phyloP scores from a whole-genome alignment of 2,888 invertebrate genomes.

The Dryocosmus kuriphilus region DNA sequence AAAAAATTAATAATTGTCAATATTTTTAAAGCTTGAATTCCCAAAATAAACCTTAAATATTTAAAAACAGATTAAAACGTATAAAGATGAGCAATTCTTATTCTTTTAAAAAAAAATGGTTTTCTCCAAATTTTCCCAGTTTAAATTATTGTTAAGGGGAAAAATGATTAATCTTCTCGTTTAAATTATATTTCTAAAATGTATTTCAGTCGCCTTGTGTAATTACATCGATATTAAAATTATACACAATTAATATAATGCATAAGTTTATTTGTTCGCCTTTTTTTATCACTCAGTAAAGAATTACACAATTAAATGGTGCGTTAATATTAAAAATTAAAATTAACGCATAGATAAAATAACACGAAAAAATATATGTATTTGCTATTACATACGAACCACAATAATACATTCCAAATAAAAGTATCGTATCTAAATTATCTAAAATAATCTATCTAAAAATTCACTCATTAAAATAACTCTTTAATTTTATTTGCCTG shows the following conservation, averaged over 20 bases:
- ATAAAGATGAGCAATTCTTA: too few relatives aligned
- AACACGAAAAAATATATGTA: background rate
- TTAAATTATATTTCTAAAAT: background rate
- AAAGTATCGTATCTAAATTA: background rate
- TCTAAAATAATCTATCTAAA: slow-evolving; percentile 4
- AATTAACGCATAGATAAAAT: background rate
- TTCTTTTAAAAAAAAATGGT: background rate
- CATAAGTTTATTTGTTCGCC: background rate
- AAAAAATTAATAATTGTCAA: too few relatives aligned
- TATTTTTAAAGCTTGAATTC: too few relatives aligned
- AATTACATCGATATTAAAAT: background rate
- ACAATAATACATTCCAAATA: background rate
- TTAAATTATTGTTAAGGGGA: background rate
- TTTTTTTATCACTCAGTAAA: background rate
- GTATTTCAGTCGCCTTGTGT: slow-evolving; percentile 4
- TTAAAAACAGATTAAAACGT: too few relatives aligned
- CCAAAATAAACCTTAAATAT: too few relatives aligned
- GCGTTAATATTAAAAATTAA: background rate
- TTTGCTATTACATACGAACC: background rate
- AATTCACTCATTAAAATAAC: background rate
- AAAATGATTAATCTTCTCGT: background rate
- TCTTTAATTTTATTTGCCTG: background rate
- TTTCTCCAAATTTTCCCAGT: background rate
- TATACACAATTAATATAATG: background rate
- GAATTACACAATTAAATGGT: background rate